Conservation (phyloP, 2,888 invertebrate genomes). For the Acronicta leporina region DNA sequence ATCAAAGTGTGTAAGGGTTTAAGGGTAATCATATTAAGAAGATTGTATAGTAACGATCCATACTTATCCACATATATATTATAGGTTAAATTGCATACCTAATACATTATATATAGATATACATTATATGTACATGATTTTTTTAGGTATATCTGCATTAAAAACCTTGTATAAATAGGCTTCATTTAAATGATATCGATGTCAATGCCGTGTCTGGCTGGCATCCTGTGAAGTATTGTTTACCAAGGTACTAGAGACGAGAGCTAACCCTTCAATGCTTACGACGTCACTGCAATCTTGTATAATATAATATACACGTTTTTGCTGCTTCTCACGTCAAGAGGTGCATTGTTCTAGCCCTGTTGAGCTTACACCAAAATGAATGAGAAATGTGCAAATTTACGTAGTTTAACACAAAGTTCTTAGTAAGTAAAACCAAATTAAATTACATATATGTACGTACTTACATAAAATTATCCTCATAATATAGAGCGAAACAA, state of each 20-base stretch:
- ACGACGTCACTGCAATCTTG: constrained; percentile 32
- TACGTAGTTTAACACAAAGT: constrained; percentile 7
- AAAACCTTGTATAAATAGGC: constrained; percentile 2
- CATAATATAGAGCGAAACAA: constrained; percentile 27
- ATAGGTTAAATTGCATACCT: too few species aligned
- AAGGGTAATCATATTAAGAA: too few species aligned
- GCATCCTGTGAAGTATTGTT: constrained; percentile 44
- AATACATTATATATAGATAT: too few species aligned
- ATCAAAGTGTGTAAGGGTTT: not conserved
- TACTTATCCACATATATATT: too few species aligned
- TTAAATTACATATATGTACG: constrained; percentile 26
- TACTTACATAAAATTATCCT: constrained; percentile 35
- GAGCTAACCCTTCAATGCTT: constrained; percentile 44
- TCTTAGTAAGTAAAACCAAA: too few species aligned
- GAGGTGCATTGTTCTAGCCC: constrained; percentile 50
- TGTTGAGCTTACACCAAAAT: constrained; percentile 31
- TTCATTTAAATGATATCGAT: constrained; percentile 25
- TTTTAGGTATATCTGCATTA: too few species aligned
- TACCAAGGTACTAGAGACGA: constrained; percentile 30
- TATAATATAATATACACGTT: constrained; percentile 40
- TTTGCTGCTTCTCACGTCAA: constrained; percentile 48
- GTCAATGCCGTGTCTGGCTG: constrained; percentile 43
- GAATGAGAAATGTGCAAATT: constrained; percentile 28
- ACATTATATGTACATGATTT: too few species aligned
- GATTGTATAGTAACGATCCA: not conserved